phyloP scores from a whole-genome alignment of 2,888 invertebrate genomes.

The Salticus scenicus region DNA sequence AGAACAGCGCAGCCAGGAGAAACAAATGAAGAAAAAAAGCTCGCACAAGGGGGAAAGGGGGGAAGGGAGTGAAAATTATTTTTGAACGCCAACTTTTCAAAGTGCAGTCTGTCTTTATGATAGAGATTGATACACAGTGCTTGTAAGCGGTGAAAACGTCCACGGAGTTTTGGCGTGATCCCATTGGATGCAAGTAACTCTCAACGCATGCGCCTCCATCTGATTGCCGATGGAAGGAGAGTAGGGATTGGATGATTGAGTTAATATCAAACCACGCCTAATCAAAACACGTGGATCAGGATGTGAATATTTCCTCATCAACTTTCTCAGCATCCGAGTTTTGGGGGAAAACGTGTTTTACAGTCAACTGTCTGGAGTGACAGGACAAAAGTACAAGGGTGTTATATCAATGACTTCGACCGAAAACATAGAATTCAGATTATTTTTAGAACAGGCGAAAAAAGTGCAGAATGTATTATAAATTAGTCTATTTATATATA shows the following conservation, averaged over 20 bases:
- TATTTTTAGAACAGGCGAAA: too few relatives aligned
- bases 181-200: not conserved
- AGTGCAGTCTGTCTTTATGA: conserved; percentile 66
- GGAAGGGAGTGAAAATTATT: conserved; percentile 49
- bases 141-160: not conserved
- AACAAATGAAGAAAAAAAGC: conserved; percentile 2
- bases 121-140: conserved; percentile 52
- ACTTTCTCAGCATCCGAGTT: not conserved
- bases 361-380: too few relatives aligned
- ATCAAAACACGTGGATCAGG: not conserved
- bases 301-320: not conserved
- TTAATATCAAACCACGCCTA: conserved; percentile 5
- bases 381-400: too few relatives aligned
- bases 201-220: not conserved
- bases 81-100: conserved; percentile 59
- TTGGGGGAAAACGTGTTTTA: not conserved
- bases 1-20: conserved; percentile 6
- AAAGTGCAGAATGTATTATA: too few relatives aligned
- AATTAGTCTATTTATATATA: too few relatives aligned
- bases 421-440: too few relatives aligned
- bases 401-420: too few relatives aligned
- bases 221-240: not conserved
- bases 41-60: conserved; percentile 14
- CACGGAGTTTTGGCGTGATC: not conserved
- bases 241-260: not conserved